phyloP scores from a whole-genome alignment of 1,140 invertebrate genomes.

The Spodoptera frugiperda region DNA sequence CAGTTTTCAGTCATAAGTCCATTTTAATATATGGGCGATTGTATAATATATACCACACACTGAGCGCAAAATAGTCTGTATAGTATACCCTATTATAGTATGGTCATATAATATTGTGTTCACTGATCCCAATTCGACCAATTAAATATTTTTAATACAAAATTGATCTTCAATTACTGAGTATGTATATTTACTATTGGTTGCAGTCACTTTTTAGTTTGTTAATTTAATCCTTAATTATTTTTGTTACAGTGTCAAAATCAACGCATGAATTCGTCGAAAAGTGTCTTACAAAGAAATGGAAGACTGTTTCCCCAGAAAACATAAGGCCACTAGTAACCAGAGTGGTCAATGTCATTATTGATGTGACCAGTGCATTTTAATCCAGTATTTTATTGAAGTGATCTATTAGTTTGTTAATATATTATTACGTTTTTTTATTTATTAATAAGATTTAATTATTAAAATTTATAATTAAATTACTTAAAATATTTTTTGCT shows the following conservation, averaged over 20 bases:
- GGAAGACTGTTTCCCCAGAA: constrained; percentile 66
- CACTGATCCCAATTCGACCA: too few species aligned
- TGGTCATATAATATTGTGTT: too few species aligned
- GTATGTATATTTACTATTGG: too few species aligned
- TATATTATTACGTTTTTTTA: constrained; percentile 37
- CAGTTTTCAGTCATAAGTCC: too few species aligned
- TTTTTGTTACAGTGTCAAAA: constrained; percentile 61
- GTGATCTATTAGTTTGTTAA: constrained; percentile 37
- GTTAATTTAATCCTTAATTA: background rate
- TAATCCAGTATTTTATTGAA: constrained; percentile 48
- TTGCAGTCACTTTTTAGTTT: background rate
- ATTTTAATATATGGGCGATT: too few species aligned
- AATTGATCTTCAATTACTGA: too few species aligned
- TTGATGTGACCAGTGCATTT: constrained; percentile 69
- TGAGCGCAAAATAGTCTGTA: too few species aligned
- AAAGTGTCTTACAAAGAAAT: constrained; percentile 74
- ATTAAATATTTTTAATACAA: too few species aligned
- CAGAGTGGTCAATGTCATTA: constrained; percentile 71
- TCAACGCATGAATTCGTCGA: constrained; percentile 68
- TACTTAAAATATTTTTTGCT: too few species aligned
- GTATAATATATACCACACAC: too few species aligned
- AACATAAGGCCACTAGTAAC: constrained; percentile 73
- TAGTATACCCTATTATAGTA: too few species aligned
- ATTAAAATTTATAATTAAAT: constrained; percentile 8
- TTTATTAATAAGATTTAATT: constrained; percentile 38